These are phyloP conservation scores for Andrena haemorrhoa DNA, from an alignment of 2,888 invertebrate genomes.

Conservation along the genomic window DNA sequence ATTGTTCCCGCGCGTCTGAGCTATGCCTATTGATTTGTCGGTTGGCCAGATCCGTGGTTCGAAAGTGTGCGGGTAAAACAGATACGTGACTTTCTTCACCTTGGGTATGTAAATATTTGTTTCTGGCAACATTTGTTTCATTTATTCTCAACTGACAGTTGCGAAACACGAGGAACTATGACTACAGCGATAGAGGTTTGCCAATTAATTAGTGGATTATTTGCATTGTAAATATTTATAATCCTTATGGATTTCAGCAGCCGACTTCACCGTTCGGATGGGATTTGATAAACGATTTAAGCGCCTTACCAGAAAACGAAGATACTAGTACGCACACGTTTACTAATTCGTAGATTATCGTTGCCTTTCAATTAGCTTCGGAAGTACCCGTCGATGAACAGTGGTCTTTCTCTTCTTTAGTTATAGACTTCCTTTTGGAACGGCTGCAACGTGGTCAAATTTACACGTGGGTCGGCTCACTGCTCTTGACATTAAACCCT, in stretches of 20 bases:
- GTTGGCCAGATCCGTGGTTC: neutral
- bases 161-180: conserved; percentile 29
- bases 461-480: conserved; percentile 85
- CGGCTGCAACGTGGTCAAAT: conserved; percentile 78
- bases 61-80: conserved; percentile 25
- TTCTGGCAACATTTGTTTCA: conserved; percentile 16
- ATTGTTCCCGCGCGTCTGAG: neutral
- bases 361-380: neutral
- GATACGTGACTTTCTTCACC: conserved; percentile 29
- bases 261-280: conserved; percentile 63
- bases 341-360: neutral
- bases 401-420: conserved; percentile 62
- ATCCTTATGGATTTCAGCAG: conserved; percentile 58
- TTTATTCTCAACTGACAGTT: conserved; percentile 19
- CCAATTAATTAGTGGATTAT: conserved; percentile 3
- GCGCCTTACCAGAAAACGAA: conserved; percentile 72
- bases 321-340: conserved; percentile 65
- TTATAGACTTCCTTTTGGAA: conserved; percentile 79
- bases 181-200: conserved; percentile 41
- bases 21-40: neutral
- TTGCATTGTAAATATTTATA: neutral
- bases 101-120: conserved; percentile 48
- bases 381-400: neutral
- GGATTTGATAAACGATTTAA: conserved; percentile 73
- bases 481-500: conserved; percentile 83